Evolutionary conservation across 1,140 invertebrate genomes (phyloP).

Genomic region (Pogonognathellus flavescens): DNA sequence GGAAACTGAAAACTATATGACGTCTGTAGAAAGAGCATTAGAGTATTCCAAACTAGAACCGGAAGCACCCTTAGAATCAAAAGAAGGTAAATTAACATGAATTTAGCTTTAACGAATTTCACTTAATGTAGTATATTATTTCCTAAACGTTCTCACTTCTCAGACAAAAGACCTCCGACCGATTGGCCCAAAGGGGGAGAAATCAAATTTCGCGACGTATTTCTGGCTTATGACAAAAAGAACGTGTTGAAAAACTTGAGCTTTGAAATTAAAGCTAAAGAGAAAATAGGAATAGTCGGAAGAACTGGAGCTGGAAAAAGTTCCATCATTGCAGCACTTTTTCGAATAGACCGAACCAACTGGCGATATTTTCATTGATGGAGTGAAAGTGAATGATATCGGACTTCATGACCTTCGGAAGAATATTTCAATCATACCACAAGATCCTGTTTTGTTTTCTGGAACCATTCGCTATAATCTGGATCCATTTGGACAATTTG

Average conservation of each 20-base stretch:
- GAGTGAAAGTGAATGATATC: constrained; percentile 70
- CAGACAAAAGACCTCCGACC: constrained; percentile 73
- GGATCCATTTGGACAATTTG: constrained; percentile 85
- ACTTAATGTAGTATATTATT: no score
- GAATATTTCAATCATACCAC: constrained; percentile 81
- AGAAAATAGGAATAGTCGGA: constrained; percentile 80
- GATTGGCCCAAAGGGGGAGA: constrained; percentile 79
- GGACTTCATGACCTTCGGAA: constrained; percentile 77
- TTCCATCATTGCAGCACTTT: constrained; percentile 81
- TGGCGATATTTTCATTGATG: constrained; percentile 76
- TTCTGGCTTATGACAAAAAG: constrained; percentile 72
- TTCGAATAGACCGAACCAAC: constrained; percentile 80
- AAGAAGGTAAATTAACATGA: constrained; percentile 55
- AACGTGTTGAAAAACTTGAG: constrained; percentile 74
- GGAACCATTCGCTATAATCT: constrained; percentile 86
- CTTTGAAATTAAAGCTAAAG: constrained; percentile 73
- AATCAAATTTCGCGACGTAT: constrained; percentile 78
- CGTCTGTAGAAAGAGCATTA: constrained; percentile 82
- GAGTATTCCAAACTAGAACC: constrained; percentile 78
- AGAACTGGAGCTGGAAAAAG: constrained; percentile 84
- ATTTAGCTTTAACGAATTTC: no score
- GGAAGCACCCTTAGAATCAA: constrained; percentile 62
- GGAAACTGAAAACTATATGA: constrained; percentile 87
- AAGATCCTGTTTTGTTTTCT: constrained; percentile 81
- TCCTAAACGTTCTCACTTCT: no score